phyloP scores from a whole-genome alignment of 2,888 invertebrate species.

The Netelia virgata region DNA sequence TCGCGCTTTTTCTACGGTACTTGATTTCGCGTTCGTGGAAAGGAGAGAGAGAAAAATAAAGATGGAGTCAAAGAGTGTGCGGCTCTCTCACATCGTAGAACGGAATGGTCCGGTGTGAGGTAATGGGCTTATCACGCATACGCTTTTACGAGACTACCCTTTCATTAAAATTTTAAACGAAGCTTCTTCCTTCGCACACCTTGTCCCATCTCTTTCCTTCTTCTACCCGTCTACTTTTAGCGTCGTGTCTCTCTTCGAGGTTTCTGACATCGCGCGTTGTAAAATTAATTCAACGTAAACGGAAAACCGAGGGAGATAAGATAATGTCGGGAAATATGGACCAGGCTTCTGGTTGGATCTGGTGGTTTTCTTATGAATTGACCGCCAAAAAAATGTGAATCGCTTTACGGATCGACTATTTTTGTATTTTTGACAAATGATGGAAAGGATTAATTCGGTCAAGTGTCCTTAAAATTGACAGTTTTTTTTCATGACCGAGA shows the following conservation, averaged over 20 bases:
- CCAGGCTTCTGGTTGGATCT: neutral
- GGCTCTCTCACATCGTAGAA: slow-evolving; percentile 41
- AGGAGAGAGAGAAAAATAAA: slow-evolving; percentile 30
- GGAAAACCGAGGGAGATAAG: slow-evolving; percentile 16
- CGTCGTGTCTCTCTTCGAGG: slow-evolving; percentile 32
- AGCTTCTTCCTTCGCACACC: slow-evolving; percentile 38
- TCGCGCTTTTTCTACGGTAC: slow-evolving; percentile 51
- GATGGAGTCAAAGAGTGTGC: slow-evolving; percentile 42
- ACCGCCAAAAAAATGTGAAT: too few relatives aligned
- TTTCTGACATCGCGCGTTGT: slow-evolving; percentile 64
- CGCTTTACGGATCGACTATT: too few relatives aligned
- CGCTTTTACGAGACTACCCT: slow-evolving; percentile 72
- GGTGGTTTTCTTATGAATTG: too few relatives aligned
- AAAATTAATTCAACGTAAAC: slow-evolving; percentile 66
- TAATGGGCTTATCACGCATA: slow-evolving; percentile 73
- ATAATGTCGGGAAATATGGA: neutral
- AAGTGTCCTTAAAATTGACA: too few relatives aligned
- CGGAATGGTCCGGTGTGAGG: slow-evolving; percentile 64
- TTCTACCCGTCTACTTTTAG: slow-evolving; percentile 7
- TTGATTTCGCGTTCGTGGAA: slow-evolving; percentile 59
- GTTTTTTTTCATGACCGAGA: too few relatives aligned
- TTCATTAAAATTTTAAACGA: slow-evolving; percentile 73
- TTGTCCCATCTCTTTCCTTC: slow-evolving; percentile 1
- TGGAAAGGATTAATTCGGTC: too few relatives aligned
- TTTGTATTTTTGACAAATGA: too few relatives aligned